phyloP scores from a whole-genome alignment of 2,113 vertebrate species.

The Microtus richardsoni region DNA sequence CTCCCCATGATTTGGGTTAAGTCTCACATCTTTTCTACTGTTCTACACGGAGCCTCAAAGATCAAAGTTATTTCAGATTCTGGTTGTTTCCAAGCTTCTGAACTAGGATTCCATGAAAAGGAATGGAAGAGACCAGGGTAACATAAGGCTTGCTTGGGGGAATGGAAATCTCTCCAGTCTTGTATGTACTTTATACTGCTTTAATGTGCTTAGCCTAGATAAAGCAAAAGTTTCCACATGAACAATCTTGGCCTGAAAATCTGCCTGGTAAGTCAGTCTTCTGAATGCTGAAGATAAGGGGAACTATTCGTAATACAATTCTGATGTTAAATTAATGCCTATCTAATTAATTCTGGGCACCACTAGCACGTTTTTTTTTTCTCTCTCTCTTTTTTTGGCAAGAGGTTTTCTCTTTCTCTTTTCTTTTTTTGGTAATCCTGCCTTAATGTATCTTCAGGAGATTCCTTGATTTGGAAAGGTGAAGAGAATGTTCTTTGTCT shows the following conservation, averaged over 20 bases:
- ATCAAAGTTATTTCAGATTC: conserved; percentile 27
- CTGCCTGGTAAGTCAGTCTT: conserved; percentile 26
- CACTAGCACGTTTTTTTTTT: conserved; percentile 40
- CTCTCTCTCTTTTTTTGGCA: conserved; percentile 57
- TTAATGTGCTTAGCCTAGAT: conserved; percentile 40
- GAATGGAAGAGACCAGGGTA: neutral
- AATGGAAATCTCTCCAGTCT: neutral
- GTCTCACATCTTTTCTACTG: neutral
- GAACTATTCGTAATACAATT: neutral
- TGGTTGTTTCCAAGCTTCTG: neutral
- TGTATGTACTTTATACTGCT: neutral
- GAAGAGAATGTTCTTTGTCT: conserved; percentile 61
- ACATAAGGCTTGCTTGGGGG: neutral
- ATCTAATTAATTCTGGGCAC: conserved; percentile 68
- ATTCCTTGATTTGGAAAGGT: conserved; percentile 49
- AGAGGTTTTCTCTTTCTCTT: neutral
- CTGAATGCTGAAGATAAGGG: conserved; percentile 41
- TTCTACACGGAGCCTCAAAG: neutral
- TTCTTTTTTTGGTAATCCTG: conserved; percentile 66
- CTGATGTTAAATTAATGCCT: conserved; percentile 22
- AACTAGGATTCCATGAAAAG: neutral
- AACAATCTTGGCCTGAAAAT: conserved; percentile 49
- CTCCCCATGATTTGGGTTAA: neutral
- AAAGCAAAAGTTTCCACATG: conserved; percentile 49
- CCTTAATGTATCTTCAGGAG: conserved; percentile 57